These are phyloP conservation scores for Acrocephalus kingi DNA, from an alignment of 2,113 vertebrate genomes.

Conservation along the genomic window DNA sequence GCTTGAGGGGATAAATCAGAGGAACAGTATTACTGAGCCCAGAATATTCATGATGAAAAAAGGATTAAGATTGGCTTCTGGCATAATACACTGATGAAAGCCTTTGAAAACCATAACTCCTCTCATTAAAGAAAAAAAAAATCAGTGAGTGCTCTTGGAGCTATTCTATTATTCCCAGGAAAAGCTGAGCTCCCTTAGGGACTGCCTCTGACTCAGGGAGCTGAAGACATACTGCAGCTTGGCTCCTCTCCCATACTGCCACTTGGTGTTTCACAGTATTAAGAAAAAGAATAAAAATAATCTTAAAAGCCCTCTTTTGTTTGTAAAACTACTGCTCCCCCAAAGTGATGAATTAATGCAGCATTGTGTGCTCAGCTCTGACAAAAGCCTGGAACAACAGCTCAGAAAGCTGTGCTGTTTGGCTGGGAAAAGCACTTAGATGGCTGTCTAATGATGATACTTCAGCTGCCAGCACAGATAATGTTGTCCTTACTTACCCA, in stretches of 20 bases:
- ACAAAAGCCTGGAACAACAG: conserved; percentile 14
- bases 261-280: not conserved
- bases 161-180: not conserved
- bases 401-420: not conserved
- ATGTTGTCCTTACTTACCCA: not conserved
- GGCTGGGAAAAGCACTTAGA: not conserved
- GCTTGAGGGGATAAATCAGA: not conserved
- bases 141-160: not conserved
- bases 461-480: not conserved
- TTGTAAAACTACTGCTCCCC: not conserved
- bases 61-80: not conserved
- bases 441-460: not conserved
- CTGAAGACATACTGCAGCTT: not conserved
- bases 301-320: conserved; percentile 38
- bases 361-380: not conserved
- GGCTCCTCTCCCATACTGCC: not conserved
- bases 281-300: not conserved
- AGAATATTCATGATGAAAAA: not conserved
- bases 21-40: not conserved
- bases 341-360: not conserved
- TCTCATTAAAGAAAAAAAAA: not conserved
- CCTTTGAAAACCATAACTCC: not conserved
- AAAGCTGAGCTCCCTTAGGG: not conserved
- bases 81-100: not conserved
- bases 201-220: not conserved